Percentiles rank a stretch among this genome's conserved stretches.
phyloP scores from a whole-genome alignment of 2,113 vertebrate species.

The Martes martes region DNA sequence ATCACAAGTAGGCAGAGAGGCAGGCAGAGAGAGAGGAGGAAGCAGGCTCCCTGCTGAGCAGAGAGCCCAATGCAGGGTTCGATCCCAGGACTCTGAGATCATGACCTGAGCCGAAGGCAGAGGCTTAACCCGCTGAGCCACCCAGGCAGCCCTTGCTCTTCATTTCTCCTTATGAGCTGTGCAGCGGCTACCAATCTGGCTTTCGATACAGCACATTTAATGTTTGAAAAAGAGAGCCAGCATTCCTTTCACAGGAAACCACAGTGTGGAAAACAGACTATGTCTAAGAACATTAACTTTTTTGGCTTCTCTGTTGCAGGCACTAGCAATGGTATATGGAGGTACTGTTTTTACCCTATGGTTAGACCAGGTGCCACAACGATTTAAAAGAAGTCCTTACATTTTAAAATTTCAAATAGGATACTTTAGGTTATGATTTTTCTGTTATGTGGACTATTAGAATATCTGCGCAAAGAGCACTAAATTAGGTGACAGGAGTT shows the following conservation, averaged over 20 bases:
- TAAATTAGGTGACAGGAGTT: conserved; percentile 1
- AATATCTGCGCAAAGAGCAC: neutral
- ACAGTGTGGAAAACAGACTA: neutral
- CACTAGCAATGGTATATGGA: neutral
- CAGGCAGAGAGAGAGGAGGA: too few relatives aligned
- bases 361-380: neutral
- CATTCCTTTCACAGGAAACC: neutral
- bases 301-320: neutral
- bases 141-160: neutral
- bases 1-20: too few relatives aligned
- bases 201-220: neutral
- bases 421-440: neutral
- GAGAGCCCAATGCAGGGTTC: too few relatives aligned
- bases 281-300: neutral
- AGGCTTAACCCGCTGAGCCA: too few relatives aligned
- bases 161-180: neutral
- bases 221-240: conserved; percentile 32
- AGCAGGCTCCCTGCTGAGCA: too few relatives aligned
- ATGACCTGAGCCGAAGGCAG: too few relatives aligned
- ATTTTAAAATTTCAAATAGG: conserved; percentile 2
- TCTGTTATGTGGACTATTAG: conserved; percentile 18
- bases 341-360: neutral
- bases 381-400: conserved; percentile 1
- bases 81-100: too few relatives aligned
- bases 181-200: neutral